These are phyloP conservation scores for Geotrypetes seraphini DNA, from an alignment of 2,797 vertebrate species.

Conservation along the genomic window DNA sequence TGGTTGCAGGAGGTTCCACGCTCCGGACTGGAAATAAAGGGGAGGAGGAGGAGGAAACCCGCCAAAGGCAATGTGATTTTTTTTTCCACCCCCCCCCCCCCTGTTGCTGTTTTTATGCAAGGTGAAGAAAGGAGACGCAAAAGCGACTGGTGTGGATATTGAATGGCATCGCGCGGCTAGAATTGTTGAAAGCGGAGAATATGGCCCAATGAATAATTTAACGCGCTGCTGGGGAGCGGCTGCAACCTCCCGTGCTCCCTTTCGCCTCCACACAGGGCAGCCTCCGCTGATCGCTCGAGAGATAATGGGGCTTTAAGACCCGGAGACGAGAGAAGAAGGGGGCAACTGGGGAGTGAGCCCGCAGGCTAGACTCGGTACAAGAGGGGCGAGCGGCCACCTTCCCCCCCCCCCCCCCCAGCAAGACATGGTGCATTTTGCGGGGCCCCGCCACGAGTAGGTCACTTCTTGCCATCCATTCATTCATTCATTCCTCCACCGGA, in stretches of 20 bases:
- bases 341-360: no score
- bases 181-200: slow-evolving; percentile 50
- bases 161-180: slow-evolving; percentile 52
- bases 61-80: slow-evolving; percentile 65
- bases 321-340: slow-evolving; percentile 11
- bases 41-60: slow-evolving; percentile 35
- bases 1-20: no score
- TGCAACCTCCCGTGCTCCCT: not conserved
- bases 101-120: no score
- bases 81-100: no score
- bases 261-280: slow-evolving; percentile 6
- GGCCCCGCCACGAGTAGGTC: not conserved
- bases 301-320: no score
- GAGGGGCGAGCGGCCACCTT: slow-evolving; percentile 16
- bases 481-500: no score
- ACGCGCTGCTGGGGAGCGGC: slow-evolving; percentile 45
- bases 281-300: no score
- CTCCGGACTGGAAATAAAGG: no score
- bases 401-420: slow-evolving; percentile 16
- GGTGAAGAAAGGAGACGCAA: no score
- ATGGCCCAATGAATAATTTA: slow-evolving; percentile 60
- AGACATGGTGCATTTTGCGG: slow-evolving; percentile 5
- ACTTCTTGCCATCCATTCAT: no score
- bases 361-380: no score
- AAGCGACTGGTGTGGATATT: slow-evolving; percentile 30